Base-by-base conservation (phyloP, 2,113 vertebrate genomes). In the Gracilinanus agilis region DNA sequence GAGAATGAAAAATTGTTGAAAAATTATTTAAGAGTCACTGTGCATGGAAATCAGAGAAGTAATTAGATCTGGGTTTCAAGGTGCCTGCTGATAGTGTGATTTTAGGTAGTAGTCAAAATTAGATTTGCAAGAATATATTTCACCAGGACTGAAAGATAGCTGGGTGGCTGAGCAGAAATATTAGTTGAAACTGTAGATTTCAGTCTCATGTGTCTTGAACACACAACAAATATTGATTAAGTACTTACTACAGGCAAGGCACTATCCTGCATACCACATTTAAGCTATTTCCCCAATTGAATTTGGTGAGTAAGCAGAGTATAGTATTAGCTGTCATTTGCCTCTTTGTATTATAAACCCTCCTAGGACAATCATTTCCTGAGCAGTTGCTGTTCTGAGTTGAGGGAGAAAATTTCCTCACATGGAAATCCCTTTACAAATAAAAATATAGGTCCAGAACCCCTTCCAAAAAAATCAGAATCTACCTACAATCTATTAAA, bases 1-100 rank as follows among this genome's bases (percentile, higher is more conserved):
- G 12, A 44, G n/a, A 93, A 44, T 54, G 94, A 61, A 83, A 75
- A 91, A 44, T 53, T 44, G 40, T 23, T 53, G 94, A 61, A 83
- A 75, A 91, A 44, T 53, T 44, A 49, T 23, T 53, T 3, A 67
- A 92, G 49, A 91, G 54, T 27, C 90, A 40, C 75, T 93, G 54
- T n/a, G 54, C 19, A 88, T 19, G 53, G 21, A 90, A 95, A 55
- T 23, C 34, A 94, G 61, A 55, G 54, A 25, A 90, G 40, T 29
- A 54, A 88, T 61, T 91, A 95, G 7, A 12, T 49, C 34, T 21
- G 40, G 67, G 29, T 67, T 67, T 83, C 67, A 83, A 83, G 16
- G 67, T 75, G n/a, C 13, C 34, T 75, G 16, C 19, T n/a, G 67
- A 19, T 75, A 21, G 5, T 75, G 16, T n/a, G 67, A 34, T n/a